phyloP scores from a whole-genome alignment of 2,888 invertebrate genomes.

The Eumerus sabulonum region DNA sequence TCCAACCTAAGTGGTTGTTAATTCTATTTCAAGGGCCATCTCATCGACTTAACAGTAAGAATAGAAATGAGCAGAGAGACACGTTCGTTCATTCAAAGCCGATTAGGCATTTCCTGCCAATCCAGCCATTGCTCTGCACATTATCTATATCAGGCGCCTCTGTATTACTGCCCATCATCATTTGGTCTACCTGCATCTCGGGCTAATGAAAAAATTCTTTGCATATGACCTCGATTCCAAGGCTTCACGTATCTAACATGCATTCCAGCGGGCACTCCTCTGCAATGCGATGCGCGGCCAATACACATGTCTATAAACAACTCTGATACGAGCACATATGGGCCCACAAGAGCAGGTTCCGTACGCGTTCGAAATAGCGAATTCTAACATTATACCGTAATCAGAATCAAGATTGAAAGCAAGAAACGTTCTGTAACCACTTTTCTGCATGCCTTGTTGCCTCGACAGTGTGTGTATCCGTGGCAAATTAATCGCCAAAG shows the following conservation, averaged over 20 bases:
- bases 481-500: constrained; percentile 58
- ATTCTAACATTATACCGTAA: constrained; percentile 67
- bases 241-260: constrained; percentile 57
- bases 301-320: constrained; percentile 56
- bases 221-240: constrained; percentile 66
- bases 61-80: no score
- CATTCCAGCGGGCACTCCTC: constrained; percentile 65
- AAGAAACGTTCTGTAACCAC: constrained; percentile 25
- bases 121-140: no score
- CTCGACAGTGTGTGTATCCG: not conserved
- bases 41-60: not conserved
- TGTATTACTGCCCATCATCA: constrained; percentile 14
- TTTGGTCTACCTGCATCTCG: constrained; percentile 43
- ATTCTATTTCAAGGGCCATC: not conserved
- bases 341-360: constrained; percentile 60
- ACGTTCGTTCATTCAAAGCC: no score
- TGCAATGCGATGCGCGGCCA: not conserved
- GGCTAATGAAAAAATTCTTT: constrained; percentile 55
- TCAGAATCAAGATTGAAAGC: constrained; percentile 67
- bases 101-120: no score
- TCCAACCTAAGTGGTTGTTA: not conserved
- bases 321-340: constrained; percentile 7
- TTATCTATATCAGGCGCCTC: constrained; percentile 32
- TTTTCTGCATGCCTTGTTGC: constrained; percentile 4
- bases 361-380: constrained; percentile 59